A percentile compares a stretch with the other conserved stretches of the same genome.
These are phyloP conservation scores for Columbina picui DNA, from an alignment of 2,113 vertebrate genomes.

Conservation along the genomic window DNA sequence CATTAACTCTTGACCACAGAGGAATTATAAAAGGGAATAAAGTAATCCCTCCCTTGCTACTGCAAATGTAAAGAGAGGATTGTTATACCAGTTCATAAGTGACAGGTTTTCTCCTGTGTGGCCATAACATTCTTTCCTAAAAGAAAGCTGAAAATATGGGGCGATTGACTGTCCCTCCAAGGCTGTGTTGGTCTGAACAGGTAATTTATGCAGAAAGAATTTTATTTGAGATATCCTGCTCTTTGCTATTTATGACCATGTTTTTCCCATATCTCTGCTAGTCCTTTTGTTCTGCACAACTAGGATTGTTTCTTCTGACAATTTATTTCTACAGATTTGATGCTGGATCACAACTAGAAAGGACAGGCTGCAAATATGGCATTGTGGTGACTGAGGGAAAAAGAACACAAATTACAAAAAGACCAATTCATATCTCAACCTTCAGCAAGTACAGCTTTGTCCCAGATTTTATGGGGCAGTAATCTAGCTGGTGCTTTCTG, in stretches of 20 bases:
- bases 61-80: background rate
- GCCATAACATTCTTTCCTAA: background rate
- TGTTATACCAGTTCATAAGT: background rate
- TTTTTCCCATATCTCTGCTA: background rate
- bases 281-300: background rate
- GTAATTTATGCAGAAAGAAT: background rate
- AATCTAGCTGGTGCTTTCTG: background rate
- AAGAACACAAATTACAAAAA: background rate
- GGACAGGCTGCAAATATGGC: background rate
- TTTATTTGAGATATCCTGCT: background rate
- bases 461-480: background rate
- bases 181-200: background rate
- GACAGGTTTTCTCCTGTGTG: background rate
- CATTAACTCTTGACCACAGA: background rate
- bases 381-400: background rate
- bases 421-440: background rate
- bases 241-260: accelerated
- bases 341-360: background rate
- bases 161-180: background rate
- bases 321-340: background rate
- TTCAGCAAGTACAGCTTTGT: background rate
- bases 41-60: background rate
- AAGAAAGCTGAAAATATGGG: background rate
- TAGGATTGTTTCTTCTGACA: background rate
- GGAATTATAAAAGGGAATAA: background rate